Evolutionary conservation across 2,113 vertebrate species (phyloP).

Genomic region (Dipodomys stephensi): DNA sequence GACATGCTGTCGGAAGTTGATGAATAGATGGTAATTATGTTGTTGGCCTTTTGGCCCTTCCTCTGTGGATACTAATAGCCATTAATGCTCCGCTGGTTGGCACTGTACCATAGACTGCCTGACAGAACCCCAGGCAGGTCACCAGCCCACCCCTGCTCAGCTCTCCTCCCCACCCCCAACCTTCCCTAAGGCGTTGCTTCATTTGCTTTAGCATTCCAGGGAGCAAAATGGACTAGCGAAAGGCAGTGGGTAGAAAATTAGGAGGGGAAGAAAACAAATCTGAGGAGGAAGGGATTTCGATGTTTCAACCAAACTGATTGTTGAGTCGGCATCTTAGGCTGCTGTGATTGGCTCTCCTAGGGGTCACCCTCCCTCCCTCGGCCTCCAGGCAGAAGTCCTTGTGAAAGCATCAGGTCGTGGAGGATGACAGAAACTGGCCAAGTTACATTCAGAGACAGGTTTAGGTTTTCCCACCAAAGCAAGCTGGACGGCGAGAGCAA

Average conservation of each 20-base stretch:
- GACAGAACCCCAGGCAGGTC: conserved; percentile 43
- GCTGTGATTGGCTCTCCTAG: conserved; percentile 21
- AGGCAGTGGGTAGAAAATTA: conserved; percentile 59
- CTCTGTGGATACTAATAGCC: conserved; percentile 74
- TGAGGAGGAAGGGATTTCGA: conserved; percentile 49
- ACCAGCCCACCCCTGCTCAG: background rate
- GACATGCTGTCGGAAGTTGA: conserved; percentile 46
- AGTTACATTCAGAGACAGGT: background rate
- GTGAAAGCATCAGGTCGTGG: background rate
- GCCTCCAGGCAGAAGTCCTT: background rate
- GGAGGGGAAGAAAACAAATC: conserved; percentile 37
- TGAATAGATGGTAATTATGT: conserved; percentile 79
- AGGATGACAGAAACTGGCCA: background rate
- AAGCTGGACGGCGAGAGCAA: background rate
- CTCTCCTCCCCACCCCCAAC: background rate
- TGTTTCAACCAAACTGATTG: conserved; percentile 49
- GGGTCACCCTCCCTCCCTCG: conserved; percentile 1
- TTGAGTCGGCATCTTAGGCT: conserved; percentile 44
- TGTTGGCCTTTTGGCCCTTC: conserved; percentile 71
- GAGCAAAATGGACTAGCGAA: conserved; percentile 51
- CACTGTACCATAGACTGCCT: background rate
- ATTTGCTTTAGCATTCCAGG: conserved; percentile 58
- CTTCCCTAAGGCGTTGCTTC: background rate
- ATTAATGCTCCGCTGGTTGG: conserved; percentile 70
- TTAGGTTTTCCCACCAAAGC: background rate